Percentiles rank a stretch among this genome's conserved stretches.
These are phyloP conservation scores for Philereme transversata DNA, from an alignment of 2,888 invertebrate species.

Conservation along the genomic window DNA sequence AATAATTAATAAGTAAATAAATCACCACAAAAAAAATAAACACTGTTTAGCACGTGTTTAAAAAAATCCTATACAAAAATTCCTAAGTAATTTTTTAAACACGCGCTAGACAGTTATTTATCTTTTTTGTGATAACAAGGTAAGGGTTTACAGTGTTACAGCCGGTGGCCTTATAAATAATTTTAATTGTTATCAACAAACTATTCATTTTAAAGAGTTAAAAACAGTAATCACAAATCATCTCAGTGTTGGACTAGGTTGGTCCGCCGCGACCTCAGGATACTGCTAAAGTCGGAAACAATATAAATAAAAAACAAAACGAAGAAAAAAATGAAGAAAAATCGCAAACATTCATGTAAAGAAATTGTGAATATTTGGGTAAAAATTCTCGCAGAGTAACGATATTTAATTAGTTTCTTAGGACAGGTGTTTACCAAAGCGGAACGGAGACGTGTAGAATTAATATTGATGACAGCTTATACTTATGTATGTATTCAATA, in stretches of 20 bases:
- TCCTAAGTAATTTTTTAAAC: no score
- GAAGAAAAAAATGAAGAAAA: background rate
- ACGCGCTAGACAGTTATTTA: no score
- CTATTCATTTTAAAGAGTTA: conserved; percentile 23
- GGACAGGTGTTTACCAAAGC: background rate
- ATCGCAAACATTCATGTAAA: background rate
- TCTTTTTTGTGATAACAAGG: no score
- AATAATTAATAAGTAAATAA: conserved; percentile 17
- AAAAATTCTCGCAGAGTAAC: no score
- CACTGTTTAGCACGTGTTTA: no score
- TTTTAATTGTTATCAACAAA: conserved; percentile 1
- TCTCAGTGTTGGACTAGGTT: conserved; percentile 53
- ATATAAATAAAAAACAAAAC: background rate
- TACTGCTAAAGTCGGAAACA: conserved; percentile 40
- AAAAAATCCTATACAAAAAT: no score
- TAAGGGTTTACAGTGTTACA: background rate
- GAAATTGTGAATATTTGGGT: background rate
- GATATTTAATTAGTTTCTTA: background rate
- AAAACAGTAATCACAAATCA: conserved; percentile 31
- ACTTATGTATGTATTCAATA: no score
- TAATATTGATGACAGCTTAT: no score
- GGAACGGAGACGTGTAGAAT: no score
- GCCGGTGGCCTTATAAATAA: conserved; percentile 3
- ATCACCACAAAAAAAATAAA: no score
- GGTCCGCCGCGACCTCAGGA: conserved; percentile 42